A percentile compares a stretch with the other conserved stretches of the same genome.
These are phyloP conservation scores for Microplitis demolitor DNA, from an alignment of 1,140 invertebrate genomes.

Conservation along the genomic window DNA sequence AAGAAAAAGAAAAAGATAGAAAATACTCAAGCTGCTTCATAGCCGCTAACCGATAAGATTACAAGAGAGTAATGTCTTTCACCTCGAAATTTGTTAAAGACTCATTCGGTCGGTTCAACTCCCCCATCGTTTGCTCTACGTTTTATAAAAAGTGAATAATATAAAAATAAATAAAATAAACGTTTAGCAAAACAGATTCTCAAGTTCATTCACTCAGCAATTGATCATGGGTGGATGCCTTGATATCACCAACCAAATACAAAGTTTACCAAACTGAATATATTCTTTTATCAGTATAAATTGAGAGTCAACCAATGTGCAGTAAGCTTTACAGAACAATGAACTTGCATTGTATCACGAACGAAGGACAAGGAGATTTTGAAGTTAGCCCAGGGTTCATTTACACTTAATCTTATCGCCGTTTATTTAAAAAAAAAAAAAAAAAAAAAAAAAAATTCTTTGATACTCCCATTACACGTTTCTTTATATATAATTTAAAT, in stretches of 20 bases:
- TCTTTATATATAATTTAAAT: background rate
- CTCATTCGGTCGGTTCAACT: background rate
- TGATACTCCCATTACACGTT: background rate
- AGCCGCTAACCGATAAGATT: slow-evolving; percentile 4
- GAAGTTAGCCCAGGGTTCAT: slow-evolving; percentile 20
- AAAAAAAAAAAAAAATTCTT: too few relatives aligned
- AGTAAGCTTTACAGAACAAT: slow-evolving; percentile 36
- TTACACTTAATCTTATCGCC: slow-evolving; percentile 43
- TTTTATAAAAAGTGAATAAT: background rate
- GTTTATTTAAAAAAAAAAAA: background rate
- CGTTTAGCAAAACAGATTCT: slow-evolving; percentile 8
- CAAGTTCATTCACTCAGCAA: slow-evolving; percentile 19
- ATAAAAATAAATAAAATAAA: background rate
- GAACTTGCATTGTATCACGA: background rate
- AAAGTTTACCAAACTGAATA: slow-evolving; percentile 34
- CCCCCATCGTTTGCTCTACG: background rate
- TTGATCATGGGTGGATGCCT: slow-evolving; percentile 3
- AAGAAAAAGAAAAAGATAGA: background rate
- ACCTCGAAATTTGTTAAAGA: slow-evolving; percentile 19
- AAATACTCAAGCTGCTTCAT: slow-evolving; percentile 16
- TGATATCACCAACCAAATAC: slow-evolving; percentile 12
- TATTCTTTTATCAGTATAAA: slow-evolving; percentile 45
- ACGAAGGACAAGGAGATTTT: slow-evolving; percentile 19
- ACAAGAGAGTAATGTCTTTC: slow-evolving; percentile 14
- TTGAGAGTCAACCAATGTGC: slow-evolving; percentile 23